phyloP scores from a whole-genome alignment of 2,113 vertebrate genomes.

The Plectropomus leopardus region DNA sequence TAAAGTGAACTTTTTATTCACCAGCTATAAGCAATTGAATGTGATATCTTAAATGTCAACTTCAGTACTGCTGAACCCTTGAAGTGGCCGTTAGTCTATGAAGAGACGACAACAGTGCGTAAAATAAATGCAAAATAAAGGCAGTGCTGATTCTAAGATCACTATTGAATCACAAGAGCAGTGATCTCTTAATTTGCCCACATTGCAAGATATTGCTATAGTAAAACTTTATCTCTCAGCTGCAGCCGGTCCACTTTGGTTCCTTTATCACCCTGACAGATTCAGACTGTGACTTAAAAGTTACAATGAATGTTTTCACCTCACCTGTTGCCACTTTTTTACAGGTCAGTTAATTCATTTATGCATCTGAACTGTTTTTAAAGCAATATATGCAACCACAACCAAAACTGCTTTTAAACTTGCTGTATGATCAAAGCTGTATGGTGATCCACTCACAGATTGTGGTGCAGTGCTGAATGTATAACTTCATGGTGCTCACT shows the following conservation, averaged over 20 bases:
- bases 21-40: constrained; percentile 35
- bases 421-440: constrained; percentile 5
- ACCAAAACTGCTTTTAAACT: constrained; percentile 29
- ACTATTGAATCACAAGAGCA: background rate
- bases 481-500: constrained; percentile 74
- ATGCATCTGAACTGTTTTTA: constrained; percentile 32
- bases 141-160: background rate
- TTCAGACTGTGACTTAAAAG: constrained; percentile 49
- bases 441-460: constrained; percentile 2
- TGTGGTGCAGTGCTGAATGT: constrained; percentile 70
- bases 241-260: constrained; percentile 41
- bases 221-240: background rate
- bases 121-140: background rate
- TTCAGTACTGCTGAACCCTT: constrained; percentile 27
- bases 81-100: constrained; percentile 10
- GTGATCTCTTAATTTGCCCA: constrained; percentile 6
- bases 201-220: constrained; percentile 39
- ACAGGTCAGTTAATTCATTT: constrained; percentile 34
- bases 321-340: constrained; percentile 34
- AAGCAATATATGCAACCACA: constrained; percentile 67
- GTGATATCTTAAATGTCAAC: constrained; percentile 18
- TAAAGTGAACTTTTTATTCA: constrained; percentile 17
- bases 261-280: constrained; percentile 62
- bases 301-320: constrained; percentile 37
- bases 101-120: background rate